These are phyloP conservation scores for Drosophila gunungcola DNA, from an alignment of 1,140 invertebrate genomes.

Conservation along the genomic window DNA sequence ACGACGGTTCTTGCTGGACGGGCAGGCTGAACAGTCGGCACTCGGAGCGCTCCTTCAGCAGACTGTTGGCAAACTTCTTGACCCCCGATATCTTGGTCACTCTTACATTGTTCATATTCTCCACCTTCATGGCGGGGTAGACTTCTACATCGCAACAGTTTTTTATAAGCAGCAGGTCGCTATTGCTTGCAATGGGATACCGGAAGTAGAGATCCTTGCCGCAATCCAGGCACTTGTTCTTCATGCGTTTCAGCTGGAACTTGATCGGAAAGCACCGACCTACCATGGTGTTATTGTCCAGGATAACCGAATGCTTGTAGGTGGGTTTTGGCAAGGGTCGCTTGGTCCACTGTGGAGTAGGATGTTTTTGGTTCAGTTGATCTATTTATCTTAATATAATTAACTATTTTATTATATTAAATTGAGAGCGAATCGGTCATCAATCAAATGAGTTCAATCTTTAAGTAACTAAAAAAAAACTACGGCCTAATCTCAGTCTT, in stretches of 20 bases:
- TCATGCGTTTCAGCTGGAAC: conserved; percentile 46
- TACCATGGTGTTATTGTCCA: conserved; percentile 45
- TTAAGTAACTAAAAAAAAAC: too few relatives aligned
- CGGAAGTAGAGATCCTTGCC: conserved; percentile 30
- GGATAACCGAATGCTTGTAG: conserved; percentile 40
- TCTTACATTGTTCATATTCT: conserved; percentile 60
- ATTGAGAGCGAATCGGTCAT: too few relatives aligned
- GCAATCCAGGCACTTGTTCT: conserved; percentile 47
- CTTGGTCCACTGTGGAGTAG: conserved; percentile 39
- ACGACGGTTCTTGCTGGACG: not conserved
- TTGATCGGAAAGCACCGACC: conserved; percentile 59
- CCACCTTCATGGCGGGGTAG: conserved; percentile 42
- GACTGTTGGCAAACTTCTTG: conserved; percentile 35
- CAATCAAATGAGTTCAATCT: too few relatives aligned
- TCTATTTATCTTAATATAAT: too few relatives aligned
- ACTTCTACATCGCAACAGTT: conserved; percentile 63
- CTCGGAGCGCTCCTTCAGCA: conserved; percentile 40
- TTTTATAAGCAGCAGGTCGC: conserved; percentile 43
- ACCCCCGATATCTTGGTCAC: conserved; percentile 40
- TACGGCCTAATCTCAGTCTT: too few relatives aligned
- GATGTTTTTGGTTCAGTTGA: too few relatives aligned
- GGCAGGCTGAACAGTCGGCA: conserved; percentile 16
- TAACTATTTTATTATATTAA: too few relatives aligned
- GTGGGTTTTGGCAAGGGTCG: conserved; percentile 50
- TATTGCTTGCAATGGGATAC: conserved; percentile 46